phyloP scores from a whole-genome alignment of 2,797 vertebrate genomes.

The Rhodeus uyekii region DNA sequence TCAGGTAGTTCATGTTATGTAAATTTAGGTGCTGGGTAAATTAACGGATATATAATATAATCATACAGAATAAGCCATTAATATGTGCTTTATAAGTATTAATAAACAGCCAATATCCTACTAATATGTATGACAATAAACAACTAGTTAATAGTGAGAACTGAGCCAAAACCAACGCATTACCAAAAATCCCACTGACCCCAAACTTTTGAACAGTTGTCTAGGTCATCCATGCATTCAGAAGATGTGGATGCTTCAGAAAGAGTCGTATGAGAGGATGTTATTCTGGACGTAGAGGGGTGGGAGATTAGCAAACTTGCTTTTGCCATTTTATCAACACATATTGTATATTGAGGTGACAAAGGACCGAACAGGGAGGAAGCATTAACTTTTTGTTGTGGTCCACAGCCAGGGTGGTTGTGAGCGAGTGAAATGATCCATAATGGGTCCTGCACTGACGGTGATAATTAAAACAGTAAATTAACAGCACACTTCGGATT shows the following conservation, averaged over 20 bases:
- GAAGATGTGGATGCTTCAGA: not conserved
- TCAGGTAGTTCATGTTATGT: too few species aligned
- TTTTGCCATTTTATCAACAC: not conserved
- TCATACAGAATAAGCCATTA: too few species aligned
- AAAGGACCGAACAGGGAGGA: not conserved
- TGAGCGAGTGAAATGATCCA: not conserved
- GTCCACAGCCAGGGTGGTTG: not conserved
- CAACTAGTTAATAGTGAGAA: too few species aligned
- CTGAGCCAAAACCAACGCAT: too few species aligned
- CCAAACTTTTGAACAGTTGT: not conserved
- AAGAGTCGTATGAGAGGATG: too few species aligned
- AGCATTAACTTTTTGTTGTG: not conserved
- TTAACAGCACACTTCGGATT: not conserved
- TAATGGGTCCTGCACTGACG: not conserved
- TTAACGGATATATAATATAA: too few species aligned
- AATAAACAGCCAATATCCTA: too few species aligned
- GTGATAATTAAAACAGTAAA: conserved; percentile 4
- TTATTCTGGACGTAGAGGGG: not conserved
- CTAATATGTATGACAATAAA: too few species aligned
- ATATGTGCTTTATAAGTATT: too few species aligned
- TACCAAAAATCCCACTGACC: too few species aligned
- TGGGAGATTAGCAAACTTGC: not conserved
- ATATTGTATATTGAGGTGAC: not conserved
- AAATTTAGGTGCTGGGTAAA: too few species aligned
- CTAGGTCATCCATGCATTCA: not conserved